These are phyloP conservation scores for Chlamydotis undulata DNA, from an alignment of 2,113 vertebrate species.

Conservation along the genomic window DNA sequence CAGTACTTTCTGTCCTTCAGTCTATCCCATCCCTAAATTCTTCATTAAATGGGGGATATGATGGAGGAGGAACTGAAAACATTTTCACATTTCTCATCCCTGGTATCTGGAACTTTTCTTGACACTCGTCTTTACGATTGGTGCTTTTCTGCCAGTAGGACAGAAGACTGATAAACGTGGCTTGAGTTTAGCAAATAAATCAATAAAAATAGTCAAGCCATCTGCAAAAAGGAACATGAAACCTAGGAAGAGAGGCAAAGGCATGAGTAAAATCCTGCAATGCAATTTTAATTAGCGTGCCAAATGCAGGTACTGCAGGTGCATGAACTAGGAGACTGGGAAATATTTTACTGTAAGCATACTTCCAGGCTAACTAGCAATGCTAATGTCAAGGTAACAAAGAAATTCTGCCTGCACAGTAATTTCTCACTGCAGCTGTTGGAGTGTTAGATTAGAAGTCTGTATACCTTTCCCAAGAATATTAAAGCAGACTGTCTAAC, in stretches of 20 bases:
- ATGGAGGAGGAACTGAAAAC: conserved; percentile 4
- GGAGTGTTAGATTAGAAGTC: conserved; percentile 78
- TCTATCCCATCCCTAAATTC: background rate
- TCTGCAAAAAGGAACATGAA: background rate
- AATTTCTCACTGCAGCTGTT: conserved; percentile 82
- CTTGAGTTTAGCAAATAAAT: conserved; percentile 30
- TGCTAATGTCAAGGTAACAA: conserved; percentile 76
- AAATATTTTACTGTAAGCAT: conserved; percentile 47
- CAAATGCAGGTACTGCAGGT: conserved; percentile 45
- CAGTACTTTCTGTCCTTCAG: background rate
- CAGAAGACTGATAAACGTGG: conserved; percentile 12
- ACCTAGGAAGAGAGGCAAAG: background rate
- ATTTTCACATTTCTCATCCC: background rate
- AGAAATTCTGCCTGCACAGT: conserved; percentile 69
- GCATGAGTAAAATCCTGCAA: background rate
- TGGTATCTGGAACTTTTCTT: conserved; percentile 19
- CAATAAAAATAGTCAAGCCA: conserved; percentile 20
- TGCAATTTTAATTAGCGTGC: conserved; percentile 36
- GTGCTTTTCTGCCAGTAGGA: conserved; percentile 29
- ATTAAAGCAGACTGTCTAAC: conserved; percentile 83
- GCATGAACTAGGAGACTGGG: background rate
- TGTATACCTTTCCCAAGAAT: conserved; percentile 82
- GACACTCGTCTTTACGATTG: background rate
- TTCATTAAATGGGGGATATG: background rate
- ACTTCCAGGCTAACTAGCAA: conserved; percentile 65